A percentile compares a stretch with the other conserved stretches of the same genome.
phyloP scores from a whole-genome alignment of 2,888 invertebrate genomes.

The Pelosia muscerda region DNA sequence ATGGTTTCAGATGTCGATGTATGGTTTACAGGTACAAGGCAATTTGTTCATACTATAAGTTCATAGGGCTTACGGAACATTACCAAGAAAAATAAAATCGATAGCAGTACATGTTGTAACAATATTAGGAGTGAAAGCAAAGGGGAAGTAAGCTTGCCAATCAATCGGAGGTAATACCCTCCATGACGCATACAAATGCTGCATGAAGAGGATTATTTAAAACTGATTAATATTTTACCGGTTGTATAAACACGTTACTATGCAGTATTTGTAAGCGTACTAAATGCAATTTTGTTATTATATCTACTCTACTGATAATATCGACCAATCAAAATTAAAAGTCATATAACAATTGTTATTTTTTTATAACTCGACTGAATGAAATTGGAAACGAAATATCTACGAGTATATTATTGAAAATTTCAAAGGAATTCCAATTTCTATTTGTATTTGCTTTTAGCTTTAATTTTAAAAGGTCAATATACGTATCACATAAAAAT shows the following conservation, averaged over 20 bases:
- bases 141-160: constrained; percentile 32
- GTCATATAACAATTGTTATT: background rate
- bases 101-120: constrained; percentile 10
- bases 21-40: no score
- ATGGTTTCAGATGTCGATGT: background rate
- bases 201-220: constrained; percentile 25
- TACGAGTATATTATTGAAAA: background rate
- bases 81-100: constrained; percentile 14
- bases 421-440: background rate
- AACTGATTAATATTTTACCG: background rate
- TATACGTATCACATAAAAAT: background rate
- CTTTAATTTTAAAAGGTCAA: background rate
- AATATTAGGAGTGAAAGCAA: constrained; percentile 29
- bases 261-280: background rate
- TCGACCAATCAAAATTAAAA: background rate
- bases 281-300: constrained; percentile 2
- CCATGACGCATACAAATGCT: constrained; percentile 30
- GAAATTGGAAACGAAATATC: background rate
- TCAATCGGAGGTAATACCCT: constrained; percentile 40
- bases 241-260: background rate
- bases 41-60: background rate
- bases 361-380: background rate
- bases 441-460: background rate
- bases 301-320: background rate
- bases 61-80: constrained; percentile 1